Percentiles rank a stretch among this genome's conserved stretches.
Conservation (phyloP, 1,140 invertebrate species). For the Drosophila setifemur region DNA sequence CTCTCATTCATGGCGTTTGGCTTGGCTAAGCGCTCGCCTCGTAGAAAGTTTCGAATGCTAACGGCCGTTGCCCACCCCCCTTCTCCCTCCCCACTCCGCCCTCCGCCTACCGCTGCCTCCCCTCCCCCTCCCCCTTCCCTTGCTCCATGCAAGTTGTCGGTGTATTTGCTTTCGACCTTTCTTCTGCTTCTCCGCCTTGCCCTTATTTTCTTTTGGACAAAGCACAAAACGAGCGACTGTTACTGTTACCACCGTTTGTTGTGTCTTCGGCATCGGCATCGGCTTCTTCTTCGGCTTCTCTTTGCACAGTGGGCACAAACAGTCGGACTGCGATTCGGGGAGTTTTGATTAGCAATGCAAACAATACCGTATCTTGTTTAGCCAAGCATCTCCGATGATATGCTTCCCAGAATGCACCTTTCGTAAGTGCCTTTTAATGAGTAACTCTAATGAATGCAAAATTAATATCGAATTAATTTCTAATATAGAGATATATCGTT, state of each 20-base stretch:
- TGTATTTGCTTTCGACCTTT: slow-evolving; percentile 75
- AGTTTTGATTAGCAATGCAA: too few relatives aligned
- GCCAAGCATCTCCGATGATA: not conserved
- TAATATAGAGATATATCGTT: too few relatives aligned
- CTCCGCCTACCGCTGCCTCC: not conserved
- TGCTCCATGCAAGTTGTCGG: slow-evolving; percentile 12
- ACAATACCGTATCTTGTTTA: too few relatives aligned
- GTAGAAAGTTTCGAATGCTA: slow-evolving; percentile 74
- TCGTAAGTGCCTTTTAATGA: too few relatives aligned
- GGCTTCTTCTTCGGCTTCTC: not conserved
- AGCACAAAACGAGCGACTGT: slow-evolving; percentile 54
- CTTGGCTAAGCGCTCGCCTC: slow-evolving; percentile 73
- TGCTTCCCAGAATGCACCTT: not conserved
- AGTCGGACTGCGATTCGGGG: too few relatives aligned
- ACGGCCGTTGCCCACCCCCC: slow-evolving; percentile 42
- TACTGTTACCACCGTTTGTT: slow-evolving; percentile 56
- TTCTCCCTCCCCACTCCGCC: slow-evolving; percentile 29
- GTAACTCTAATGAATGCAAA: too few relatives aligned
- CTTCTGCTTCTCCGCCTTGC: slow-evolving; percentile 60
- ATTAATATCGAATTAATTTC: too few relatives aligned
- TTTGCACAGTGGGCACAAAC: slow-evolving; percentile 33
- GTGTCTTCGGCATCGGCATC: slow-evolving; percentile 10
- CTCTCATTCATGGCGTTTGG: slow-evolving; percentile 53
- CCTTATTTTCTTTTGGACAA: slow-evolving; percentile 65
- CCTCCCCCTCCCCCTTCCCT: not conserved